Conservation (phyloP, 2,113 vertebrate genomes). For the Tetrao urogallus region DNA sequence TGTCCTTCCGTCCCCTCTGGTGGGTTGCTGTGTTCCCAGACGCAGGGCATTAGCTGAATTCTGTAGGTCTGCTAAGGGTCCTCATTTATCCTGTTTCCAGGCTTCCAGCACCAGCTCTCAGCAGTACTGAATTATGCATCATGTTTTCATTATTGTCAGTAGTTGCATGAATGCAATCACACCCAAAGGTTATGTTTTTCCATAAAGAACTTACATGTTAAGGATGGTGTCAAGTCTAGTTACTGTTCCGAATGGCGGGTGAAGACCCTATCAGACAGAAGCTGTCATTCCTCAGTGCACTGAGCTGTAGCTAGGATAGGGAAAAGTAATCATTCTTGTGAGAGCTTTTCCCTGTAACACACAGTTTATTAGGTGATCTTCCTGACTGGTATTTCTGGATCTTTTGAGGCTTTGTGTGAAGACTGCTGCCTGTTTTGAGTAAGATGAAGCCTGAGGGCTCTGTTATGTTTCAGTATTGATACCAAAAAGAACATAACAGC, state of each 20-base stretch:
- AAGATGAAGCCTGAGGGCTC: neutral
- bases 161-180: neutral
- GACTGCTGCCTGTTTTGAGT: neutral
- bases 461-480: neutral
- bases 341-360: neutral
- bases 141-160: neutral
- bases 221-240: neutral
- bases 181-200: neutral
- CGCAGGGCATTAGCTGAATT: neutral
- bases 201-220: neutral
- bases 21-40: rapidly evolving
- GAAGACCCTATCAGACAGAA: neutral
- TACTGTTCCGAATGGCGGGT: neutral
- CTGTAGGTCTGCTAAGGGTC: neutral
- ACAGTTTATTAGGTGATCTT: neutral
- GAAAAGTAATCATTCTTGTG: neutral
- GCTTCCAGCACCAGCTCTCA: neutral
- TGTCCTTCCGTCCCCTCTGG: rapidly evolving
- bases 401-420: neutral
- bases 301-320: neutral
- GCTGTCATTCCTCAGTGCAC: neutral
- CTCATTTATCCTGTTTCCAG: rapidly evolving
- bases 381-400: constrained; percentile 44
- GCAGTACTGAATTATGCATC: neutral
- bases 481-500: neutral